Conservation (phyloP, 1,140 invertebrate genomes). For the Zaprionus africanus region DNA sequence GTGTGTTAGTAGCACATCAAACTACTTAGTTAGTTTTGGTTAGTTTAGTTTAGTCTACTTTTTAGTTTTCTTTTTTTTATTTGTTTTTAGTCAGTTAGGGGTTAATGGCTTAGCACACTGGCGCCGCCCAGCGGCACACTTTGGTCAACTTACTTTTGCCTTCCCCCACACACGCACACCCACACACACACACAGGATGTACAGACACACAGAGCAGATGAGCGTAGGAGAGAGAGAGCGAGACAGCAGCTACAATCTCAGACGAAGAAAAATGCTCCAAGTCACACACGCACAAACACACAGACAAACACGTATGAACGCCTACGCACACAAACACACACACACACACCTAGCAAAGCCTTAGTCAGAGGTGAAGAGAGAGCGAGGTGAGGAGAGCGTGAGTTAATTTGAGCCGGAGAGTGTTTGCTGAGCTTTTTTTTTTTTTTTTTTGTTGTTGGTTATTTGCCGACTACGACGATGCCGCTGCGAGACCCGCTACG, state of each 20-base stretch:
- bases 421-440: constrained; percentile 36
- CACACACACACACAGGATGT: constrained; percentile 13
- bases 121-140: constrained; percentile 59
- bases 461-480: constrained; percentile 17
- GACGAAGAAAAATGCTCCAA: background rate
- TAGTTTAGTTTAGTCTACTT: background rate
- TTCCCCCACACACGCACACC: background rate
- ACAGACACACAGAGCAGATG: constrained; percentile 8
- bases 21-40: constrained; percentile 11
- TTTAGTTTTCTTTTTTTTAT: background rate
- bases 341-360: constrained; percentile 46
- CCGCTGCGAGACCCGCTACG: constrained; percentile 63
- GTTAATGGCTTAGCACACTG: constrained; percentile 47
- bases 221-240: constrained; percentile 5
- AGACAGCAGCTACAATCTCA: constrained; percentile 28
- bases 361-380: constrained; percentile 13
- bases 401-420: constrained; percentile 28
- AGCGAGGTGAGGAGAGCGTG: background rate
- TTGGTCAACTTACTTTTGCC: constrained; percentile 37
- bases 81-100: constrained; percentile 3
- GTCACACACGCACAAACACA: background rate
- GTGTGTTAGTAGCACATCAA: constrained; percentile 56
- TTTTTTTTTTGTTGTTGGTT: constrained; percentile 8
- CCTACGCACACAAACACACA: constrained; percentile 12
- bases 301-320: background rate